A percentile compares a stretch with the other conserved stretches of the same genome.
Evolutionary conservation across 2,888 invertebrate genomes (phyloP).

Genomic region (Ornithoptera priamus): DNA sequence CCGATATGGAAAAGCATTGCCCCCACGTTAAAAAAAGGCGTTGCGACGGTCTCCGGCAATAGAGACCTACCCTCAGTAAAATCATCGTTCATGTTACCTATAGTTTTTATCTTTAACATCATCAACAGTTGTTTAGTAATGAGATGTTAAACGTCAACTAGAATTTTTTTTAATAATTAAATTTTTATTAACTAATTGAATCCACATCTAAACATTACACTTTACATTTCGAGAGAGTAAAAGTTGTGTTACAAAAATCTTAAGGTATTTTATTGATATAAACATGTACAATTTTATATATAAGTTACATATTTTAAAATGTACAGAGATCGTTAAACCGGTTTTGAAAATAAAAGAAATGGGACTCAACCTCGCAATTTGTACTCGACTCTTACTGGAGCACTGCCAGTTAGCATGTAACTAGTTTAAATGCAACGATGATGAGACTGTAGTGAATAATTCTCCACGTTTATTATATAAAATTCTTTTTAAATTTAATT

Average conservation of each 20-base stretch:
- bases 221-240: too few relatives aligned
- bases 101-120: too few relatives aligned
- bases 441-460: constrained; percentile 36
- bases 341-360: constrained; percentile 18
- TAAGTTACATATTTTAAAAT: constrained; percentile 3
- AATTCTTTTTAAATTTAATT: background rate
- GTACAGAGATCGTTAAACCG: constrained; percentile 10
- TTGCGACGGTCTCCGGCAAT: too few relatives aligned
- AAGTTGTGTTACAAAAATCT: background rate
- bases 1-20: too few relatives aligned
- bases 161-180: too few relatives aligned
- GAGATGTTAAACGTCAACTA: too few relatives aligned
- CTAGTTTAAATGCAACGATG: constrained; percentile 52
- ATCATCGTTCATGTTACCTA: too few relatives aligned
- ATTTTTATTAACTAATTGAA: too few relatives aligned
- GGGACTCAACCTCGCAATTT: constrained; percentile 24
- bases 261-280: background rate
- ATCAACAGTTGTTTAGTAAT: too few relatives aligned
- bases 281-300: background rate
- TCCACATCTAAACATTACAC: too few relatives aligned
- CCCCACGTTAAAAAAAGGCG: too few relatives aligned
- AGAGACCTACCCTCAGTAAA: too few relatives aligned
- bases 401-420: constrained; percentile 47
- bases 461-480: constrained; percentile 6
- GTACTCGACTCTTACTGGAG: constrained; percentile 39